phyloP scores from a whole-genome alignment of 2,113 vertebrate genomes.

The Crocuta crocuta region DNA sequence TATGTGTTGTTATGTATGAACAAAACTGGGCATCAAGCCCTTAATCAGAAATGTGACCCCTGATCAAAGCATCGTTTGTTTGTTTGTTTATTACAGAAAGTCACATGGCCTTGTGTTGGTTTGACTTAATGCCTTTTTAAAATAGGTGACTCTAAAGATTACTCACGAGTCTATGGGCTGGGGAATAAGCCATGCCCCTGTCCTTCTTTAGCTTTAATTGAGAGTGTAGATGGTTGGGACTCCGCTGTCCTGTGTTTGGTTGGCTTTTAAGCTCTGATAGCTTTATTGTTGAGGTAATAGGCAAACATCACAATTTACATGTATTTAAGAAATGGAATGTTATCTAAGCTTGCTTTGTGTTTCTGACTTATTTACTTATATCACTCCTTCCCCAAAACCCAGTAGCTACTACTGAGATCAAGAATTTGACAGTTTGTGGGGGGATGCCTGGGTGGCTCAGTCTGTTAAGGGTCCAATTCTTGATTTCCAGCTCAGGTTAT shows the following conservation, averaged over 20 bases:
- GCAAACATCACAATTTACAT: neutral
- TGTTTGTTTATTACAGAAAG: neutral
- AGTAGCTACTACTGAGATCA: neutral
- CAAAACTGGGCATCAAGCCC: neutral
- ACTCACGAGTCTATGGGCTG: neutral
- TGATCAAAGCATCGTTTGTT: neutral
- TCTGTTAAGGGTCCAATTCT: no score
- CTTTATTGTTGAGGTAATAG: neutral
- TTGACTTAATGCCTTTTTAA: neutral
- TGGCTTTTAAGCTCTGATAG: neutral
- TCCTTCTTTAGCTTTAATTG: neutral
- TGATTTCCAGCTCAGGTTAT: no score
- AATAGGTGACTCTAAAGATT: neutral
- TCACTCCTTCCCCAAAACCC: fast-evolving
- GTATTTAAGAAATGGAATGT: neutral
- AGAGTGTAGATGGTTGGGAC: neutral
- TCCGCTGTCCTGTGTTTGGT: neutral
- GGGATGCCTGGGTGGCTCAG: no score
- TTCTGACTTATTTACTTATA: neutral
- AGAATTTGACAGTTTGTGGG: neutral
- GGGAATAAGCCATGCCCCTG: neutral
- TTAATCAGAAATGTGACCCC: conserved; percentile 26
- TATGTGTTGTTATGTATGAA: neutral
- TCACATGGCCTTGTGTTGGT: neutral
- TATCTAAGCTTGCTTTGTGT: neutral